Evolutionary conservation across 2,113 vertebrate species (phyloP).

Genomic region (Neodon shergylaensis): DNA sequence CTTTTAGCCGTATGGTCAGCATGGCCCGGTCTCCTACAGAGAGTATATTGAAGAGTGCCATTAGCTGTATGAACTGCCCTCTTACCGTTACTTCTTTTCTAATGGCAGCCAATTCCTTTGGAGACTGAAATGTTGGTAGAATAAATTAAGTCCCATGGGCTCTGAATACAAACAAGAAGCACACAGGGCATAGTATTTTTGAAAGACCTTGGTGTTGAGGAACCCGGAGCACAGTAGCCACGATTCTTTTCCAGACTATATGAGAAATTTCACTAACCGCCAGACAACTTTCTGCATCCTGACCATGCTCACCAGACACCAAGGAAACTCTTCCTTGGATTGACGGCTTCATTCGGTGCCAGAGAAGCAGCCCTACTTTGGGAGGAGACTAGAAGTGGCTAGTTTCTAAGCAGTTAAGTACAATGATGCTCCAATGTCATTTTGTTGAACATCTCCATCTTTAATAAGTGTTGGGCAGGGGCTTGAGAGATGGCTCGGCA

Average conservation of each 20-base stretch:
- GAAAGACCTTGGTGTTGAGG: not conserved
- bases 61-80: not conserved
- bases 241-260: not conserved
- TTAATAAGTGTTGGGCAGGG: not conserved
- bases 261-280: not conserved
- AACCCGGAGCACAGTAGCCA: not conserved
- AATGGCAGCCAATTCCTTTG: not conserved
- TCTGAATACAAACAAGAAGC: not conserved
- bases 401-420: not conserved
- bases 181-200: not conserved
- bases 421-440: not conserved
- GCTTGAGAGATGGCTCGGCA: not conserved
- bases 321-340: not conserved
- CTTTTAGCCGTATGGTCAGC: not conserved
- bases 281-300: not conserved
- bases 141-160: not conserved
- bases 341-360: not conserved
- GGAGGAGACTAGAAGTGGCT: not conserved
- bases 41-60: not conserved
- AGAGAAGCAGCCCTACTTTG: not conserved
- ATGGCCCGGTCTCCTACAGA: not conserved
- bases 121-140: slow-evolving; percentile 20
- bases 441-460: not conserved
- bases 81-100: not conserved
- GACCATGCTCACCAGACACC: not conserved